Conservation (phyloP, 2,113 vertebrate species). For the Megalops atlanticus region DNA sequence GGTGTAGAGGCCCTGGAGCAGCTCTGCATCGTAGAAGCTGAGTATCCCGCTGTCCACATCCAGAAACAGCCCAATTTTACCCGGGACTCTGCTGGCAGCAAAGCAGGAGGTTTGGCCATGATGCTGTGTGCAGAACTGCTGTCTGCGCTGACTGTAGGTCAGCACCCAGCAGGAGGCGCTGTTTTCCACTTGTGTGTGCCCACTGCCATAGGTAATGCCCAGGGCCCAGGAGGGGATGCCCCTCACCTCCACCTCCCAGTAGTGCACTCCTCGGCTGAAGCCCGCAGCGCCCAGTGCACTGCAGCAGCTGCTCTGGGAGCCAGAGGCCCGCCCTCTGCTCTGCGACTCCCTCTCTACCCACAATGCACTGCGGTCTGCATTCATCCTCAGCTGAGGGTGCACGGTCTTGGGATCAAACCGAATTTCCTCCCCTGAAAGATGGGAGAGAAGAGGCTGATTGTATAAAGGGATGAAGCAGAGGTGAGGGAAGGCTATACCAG, state of each 20-base stretch:
- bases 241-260: conserved; percentile 40
- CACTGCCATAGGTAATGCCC: conserved; percentile 28
- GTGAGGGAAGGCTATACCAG: no score
- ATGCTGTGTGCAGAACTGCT: conserved; percentile 37
- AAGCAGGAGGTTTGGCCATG: conserved; percentile 22
- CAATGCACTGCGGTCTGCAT: conserved; percentile 18
- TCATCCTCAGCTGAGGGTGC: conserved; percentile 33
- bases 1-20: conserved; percentile 21
- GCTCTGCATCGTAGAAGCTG: conserved; percentile 34
- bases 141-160: conserved; percentile 19
- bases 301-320: neutral
- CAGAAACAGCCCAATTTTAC: conserved; percentile 33
- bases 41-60: conserved; percentile 40
- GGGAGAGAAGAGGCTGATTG: neutral
- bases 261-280: conserved; percentile 30
- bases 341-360: neutral
- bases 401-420: conserved; percentile 21
- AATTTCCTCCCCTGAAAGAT: conserved; percentile 26
- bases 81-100: neutral
- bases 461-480: no score
- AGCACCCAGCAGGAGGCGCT: conserved; percentile 33
- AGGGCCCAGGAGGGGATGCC: conserved; percentile 34
- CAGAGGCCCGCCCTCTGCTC: neutral
- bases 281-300: conserved; percentile 25
- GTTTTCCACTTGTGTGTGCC: conserved; percentile 2